Evolutionary conservation across 1,140 invertebrate genomes (phyloP).

Genomic region (Pseudomyrmex sp.): DNA sequence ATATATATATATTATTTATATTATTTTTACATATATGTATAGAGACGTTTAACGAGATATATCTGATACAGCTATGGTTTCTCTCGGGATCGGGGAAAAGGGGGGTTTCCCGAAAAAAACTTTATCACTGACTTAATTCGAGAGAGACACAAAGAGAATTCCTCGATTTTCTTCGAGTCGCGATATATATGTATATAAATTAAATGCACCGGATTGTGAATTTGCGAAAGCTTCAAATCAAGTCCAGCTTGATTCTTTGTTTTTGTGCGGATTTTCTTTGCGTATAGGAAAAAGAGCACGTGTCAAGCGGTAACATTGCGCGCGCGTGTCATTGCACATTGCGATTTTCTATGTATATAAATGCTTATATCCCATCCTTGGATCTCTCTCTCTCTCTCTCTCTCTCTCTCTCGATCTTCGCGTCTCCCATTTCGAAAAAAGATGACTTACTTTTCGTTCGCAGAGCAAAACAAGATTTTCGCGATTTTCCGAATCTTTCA

Average conservation of each 20-base stretch:
- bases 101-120: neutral
- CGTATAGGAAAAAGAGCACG: slow-evolving; percentile 19
- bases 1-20: slow-evolving; percentile 65
- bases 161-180: slow-evolving; percentile 20
- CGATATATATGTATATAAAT: slow-evolving; percentile 3
- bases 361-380: neutral
- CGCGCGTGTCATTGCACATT: neutral
- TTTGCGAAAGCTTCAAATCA: slow-evolving; percentile 66
- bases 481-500: neutral
- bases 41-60: slow-evolving; percentile 61
- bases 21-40: slow-evolving; percentile 27
- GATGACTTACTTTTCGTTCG: neutral
- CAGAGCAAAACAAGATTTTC: neutral
- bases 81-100: slow-evolving; percentile 1
- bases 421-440: neutral
- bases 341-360: neutral
- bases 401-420: neutral
- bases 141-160: slow-evolving; percentile 55
- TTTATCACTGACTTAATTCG: slow-evolving; percentile 45
- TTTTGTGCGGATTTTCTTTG: slow-evolving; percentile 57
- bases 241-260: slow-evolving; percentile 74
- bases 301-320: slow-evolving; percentile 36
- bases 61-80: slow-evolving; percentile 30
- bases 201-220: slow-evolving; percentile 56
- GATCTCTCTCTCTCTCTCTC: neutral